Evolutionary conservation across 2,797 vertebrate species (phyloP).

Genomic region (Sparus aurata): DNA sequence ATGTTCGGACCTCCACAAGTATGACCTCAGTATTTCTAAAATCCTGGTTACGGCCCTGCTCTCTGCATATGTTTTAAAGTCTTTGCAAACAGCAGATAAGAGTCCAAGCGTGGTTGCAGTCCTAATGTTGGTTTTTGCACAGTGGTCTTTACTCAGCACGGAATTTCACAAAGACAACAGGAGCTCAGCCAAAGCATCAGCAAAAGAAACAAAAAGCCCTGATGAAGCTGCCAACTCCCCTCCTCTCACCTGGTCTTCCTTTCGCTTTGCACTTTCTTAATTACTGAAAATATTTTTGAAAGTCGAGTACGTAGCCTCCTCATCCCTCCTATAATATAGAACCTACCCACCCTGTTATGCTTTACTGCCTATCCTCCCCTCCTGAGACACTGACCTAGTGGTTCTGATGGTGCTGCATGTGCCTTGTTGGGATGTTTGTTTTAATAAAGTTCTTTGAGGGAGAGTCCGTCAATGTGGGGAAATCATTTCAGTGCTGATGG

Average conservation of each 20-base stretch:
- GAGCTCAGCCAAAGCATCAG: conserved; percentile 35
- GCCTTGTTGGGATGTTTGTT: not conserved
- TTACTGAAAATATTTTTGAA: conserved; percentile 61
- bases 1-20: too few species aligned
- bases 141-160: conserved; percentile 30
- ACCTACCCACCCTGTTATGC: not conserved
- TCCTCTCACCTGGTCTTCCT: conserved; percentile 40
- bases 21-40: too few species aligned
- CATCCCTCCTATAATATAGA: not conserved
- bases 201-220: conserved; percentile 42
- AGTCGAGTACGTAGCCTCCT: conserved; percentile 12
- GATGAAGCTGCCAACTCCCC: conserved; percentile 35
- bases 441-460: too few species aligned
- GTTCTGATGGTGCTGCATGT: not conserved
- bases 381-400: not conserved
- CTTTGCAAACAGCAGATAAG: conserved; percentile 31
- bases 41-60: too few species aligned
- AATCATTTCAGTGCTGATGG: too few species aligned
- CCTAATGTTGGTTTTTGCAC: conserved; percentile 25
- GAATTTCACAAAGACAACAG: conserved; percentile 59
- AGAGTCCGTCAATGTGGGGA: too few species aligned
- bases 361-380: not conserved
- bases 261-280: conserved; percentile 46
- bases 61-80: not conserved
- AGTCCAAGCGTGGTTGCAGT: not conserved